Evolutionary conservation across 2,113 vertebrate genomes (phyloP).

Genomic region (Peucedramus taeniatus): DNA sequence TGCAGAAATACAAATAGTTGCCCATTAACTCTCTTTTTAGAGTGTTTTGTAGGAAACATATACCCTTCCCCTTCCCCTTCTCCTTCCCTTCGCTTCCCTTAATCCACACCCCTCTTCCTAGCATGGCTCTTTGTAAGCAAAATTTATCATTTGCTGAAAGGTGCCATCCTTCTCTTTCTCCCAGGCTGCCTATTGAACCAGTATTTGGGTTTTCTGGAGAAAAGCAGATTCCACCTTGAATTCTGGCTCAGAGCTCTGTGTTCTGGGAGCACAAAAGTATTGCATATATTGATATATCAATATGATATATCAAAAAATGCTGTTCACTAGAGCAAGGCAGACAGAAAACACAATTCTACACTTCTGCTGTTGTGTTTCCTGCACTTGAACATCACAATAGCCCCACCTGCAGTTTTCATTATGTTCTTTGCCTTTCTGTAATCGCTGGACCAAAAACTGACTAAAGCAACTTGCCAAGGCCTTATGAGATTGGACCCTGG

Average conservation of each 20-base stretch:
- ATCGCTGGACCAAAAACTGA: neutral
- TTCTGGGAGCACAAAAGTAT: neutral
- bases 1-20: neutral
- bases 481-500: neutral
- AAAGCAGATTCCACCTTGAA: neutral
- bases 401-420: neutral
- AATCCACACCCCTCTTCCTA: neutral
- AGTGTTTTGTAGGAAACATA: no score
- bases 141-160: neutral
- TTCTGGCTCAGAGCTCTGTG: neutral
- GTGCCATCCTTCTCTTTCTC: neutral
- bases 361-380: neutral
- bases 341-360: neutral
- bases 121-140: neutral
- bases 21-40: neutral
- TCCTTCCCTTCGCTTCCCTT: neutral
- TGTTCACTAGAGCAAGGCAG: neutral
- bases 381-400: neutral
- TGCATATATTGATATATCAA: no score
- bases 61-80: neutral
- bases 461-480: neutral
- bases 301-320: neutral
- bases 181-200: neutral
- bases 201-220: neutral
- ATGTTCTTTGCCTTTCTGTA: neutral